Base-by-base conservation (phyloP, 64 coral and sea anemone genomes). In the Pocillopora verrucosa region DNA sequence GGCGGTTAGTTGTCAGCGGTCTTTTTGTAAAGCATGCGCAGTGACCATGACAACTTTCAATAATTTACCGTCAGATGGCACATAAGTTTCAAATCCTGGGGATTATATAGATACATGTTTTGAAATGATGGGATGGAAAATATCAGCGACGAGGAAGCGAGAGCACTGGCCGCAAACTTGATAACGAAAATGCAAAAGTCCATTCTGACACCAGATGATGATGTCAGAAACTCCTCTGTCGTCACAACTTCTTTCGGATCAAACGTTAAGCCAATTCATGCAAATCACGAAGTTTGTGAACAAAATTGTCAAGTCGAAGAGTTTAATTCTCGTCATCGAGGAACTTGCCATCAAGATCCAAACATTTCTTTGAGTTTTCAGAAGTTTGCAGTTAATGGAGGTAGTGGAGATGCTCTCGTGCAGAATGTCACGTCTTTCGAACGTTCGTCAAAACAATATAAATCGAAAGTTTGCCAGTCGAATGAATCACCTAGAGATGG, bases 21-120 rank as follows among this genome's bases (percentile, higher is more conserved):
- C 22, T 85, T 16, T 62, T 37, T 22, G 10, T 1, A 9, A 70
- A 80, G 38, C 30, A 93, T 93, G 92, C 92, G 79, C 70, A 89
- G 92, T 93, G 92, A 68, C 92, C 92, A 89, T 93, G 92, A 80
- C 92, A 93, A 93, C 92, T 84, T 89, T 58, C 75, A 34, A 36
- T 58, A 77, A 88, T 22, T 80, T 26, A 41, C 22, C 11, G 56
- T 34, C 38, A 45, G 45, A n/a, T 13, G 36, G 17, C 51, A 67
- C 16, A 5, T 19, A 6, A 16, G 22, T 20, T n/a, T 7, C 9
- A 30, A n/a, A 59, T 84, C 75, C 34, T 84, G 77, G 57, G 26
- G 68, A 15, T 69, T 65, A 56, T 76, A 86, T 58, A 45, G 65
- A 9, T 79, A 65, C 41, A 51, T 7, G 3, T 51, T 51, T 51